A percentile compares a stretch with the other conserved stretches of the same genome.
phyloP scores from a whole-genome alignment of 2,113 vertebrate species.

The Heliornis fulica region DNA sequence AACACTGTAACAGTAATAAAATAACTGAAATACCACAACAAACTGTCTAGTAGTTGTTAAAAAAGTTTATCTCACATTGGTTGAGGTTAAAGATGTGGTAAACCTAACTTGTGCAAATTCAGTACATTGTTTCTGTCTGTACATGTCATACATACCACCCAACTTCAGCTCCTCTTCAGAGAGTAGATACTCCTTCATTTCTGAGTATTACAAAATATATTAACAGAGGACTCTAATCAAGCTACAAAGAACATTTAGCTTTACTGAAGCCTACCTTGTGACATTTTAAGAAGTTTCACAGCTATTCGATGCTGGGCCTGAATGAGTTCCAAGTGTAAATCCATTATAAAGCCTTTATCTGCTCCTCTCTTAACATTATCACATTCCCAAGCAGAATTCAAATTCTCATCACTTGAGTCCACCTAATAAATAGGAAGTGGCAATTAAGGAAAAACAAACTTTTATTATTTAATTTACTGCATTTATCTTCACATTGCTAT shows the following conservation, averaged over 20 bases:
- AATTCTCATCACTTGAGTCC: slow-evolving; percentile 23
- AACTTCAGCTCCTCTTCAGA: not conserved
- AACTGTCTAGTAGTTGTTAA: not conserved
- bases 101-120: not conserved
- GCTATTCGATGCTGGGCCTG: slow-evolving; percentile 82
- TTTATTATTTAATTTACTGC: not conserved
- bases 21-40: not conserved
- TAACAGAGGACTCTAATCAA: not conserved
- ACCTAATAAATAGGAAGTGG: slow-evolving; percentile 37
- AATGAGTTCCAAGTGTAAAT: slow-evolving; percentile 88
- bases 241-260: not conserved
- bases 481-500: not conserved
- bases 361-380: slow-evolving; percentile 11
- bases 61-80: not conserved
- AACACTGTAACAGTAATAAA: not conserved
- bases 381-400: not conserved
- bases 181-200: not conserved
- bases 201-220: not conserved
- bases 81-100: not conserved
- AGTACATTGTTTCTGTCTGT: not conserved
- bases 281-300: slow-evolving; percentile 78
- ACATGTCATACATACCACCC: not conserved
- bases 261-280: slow-evolving; percentile 73
- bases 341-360: slow-evolving; percentile 69
- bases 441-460: slow-evolving; percentile 6